Conservation (phyloP, 92 coral and sea anemone species). For the Umimayanthus kanabou region DNA sequence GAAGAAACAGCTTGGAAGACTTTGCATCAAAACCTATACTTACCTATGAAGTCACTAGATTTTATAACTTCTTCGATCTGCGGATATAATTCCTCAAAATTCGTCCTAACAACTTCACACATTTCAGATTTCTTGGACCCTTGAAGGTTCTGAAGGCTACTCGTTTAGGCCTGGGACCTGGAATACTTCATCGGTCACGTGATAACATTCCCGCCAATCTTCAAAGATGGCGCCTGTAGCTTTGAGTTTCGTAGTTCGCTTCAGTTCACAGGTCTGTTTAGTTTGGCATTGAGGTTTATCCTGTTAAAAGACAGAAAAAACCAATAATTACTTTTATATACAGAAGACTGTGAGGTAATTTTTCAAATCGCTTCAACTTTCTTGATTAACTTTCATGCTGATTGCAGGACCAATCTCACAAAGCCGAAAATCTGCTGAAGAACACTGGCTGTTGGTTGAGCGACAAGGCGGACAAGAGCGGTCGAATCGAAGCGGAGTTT, state of each 20-base stretch:
- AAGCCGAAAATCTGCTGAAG: conserved; percentile 74
- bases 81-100: conserved; percentile 84
- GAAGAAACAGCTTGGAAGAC: not conserved
- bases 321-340: not conserved
- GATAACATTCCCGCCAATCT: conserved; percentile 68
- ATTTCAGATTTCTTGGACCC: conserved; percentile 14
- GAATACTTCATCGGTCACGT: conserved; percentile 6
- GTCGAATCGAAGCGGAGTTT: conserved; percentile 81
- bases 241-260: conserved; percentile 63
- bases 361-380: not conserved
- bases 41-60: conserved; percentile 85
- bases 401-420: conserved; percentile 65
- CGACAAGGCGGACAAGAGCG: conserved; percentile 60
- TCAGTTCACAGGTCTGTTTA: conserved; percentile 75
- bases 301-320: not conserved
- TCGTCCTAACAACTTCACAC: conserved; percentile 82
- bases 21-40: conserved; percentile 16
- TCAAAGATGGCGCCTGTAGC: conserved; percentile 82
- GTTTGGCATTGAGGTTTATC: not conserved
- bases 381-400: not conserved
- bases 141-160: not conserved
- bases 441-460: conserved; percentile 73
- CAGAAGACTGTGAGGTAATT: not conserved
- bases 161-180: conserved; percentile 25
- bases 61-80: conserved; percentile 81